Base-by-base conservation (phyloP, 2,888 invertebrate genomes). In the Polyommatus icarus region DNA sequence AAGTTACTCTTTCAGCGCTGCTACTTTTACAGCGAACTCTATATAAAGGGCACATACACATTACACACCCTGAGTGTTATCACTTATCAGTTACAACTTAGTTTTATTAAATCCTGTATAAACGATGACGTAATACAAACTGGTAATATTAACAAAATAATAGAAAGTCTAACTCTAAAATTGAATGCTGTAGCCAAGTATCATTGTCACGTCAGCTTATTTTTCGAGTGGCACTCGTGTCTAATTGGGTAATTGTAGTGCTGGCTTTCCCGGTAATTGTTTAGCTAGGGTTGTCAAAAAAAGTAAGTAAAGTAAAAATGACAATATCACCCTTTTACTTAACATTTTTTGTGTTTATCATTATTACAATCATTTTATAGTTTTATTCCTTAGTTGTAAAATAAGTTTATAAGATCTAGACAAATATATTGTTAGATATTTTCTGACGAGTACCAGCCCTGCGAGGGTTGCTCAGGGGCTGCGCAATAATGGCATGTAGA, bases 161-260 rank as follows among this genome's bases (percentile, higher is more conserved):
- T 46, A 59, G 18, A 15, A 67, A 29, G 29, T 67, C 29, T 10
- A 29, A 67, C 15, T 12, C 24, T 32, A 15, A 67, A 6, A 67
- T 29, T 29, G 6, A 67, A 67, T 67, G 32, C 67, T 32, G 24
- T 67, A 24, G 67, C 29, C 29, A 18, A 67, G 67, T 24, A 61
- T 61, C 61, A 61, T 67, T 67, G 29, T 67, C 67, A 29, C 67
- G 32, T 67, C 67, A 67, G 67, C 18, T 32, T 67, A 67, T 67
- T 67, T 67, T 67, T 67, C 67, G 29, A 67, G 67, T 15, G 6
- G 29, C 67, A 18, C 67, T 67, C 6, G 29, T 67, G 18, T 32
- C 67, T 67, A 67, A 67, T 67, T 67, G 67, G 29, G 29, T 67
- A 32, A 67, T 32, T 29, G 67, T 67, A 67, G 67, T 67, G 67